These are phyloP conservation scores for Amblyornis subalaris DNA, from an alignment of 2,113 vertebrate species.

Conservation along the genomic window DNA sequence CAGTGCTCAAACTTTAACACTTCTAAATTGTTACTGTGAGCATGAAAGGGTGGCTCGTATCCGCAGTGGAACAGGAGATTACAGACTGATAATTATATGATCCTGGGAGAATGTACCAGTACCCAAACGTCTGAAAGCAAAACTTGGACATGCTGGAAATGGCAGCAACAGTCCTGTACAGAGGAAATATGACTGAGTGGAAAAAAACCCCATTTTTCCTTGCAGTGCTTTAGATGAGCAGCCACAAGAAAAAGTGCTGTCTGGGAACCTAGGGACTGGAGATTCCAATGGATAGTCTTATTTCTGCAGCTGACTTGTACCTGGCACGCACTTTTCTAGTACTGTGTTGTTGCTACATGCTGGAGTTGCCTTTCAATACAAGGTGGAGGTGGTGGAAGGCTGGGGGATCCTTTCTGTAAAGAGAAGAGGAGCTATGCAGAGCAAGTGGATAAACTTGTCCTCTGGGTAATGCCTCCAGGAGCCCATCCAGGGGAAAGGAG, in stretches of 20 bases:
- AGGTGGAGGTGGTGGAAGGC: not conserved
- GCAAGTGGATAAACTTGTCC: accelerated
- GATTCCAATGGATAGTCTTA: not conserved
- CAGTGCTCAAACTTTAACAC: constrained; percentile 17
- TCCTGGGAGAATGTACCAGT: not conserved
- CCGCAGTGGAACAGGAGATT: not conserved
- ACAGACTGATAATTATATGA: constrained; percentile 6
- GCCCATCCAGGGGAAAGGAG: not conserved
- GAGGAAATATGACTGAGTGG: not conserved
- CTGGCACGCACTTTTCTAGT: not conserved
- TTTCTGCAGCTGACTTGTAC: not conserved
- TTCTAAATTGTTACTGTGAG: constrained; percentile 16
- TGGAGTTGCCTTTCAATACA: not conserved
- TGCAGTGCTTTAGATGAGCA: not conserved
- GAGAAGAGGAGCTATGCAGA: not conserved
- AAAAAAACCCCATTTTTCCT: not conserved
- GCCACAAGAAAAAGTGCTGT: not conserved
- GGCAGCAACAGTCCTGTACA: not conserved
- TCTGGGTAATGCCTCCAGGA: not conserved
- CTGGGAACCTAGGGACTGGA: not conserved
- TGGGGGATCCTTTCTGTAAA: not conserved
- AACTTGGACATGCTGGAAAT: not conserved
- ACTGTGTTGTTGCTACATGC: accelerated
- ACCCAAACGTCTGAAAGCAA: not conserved
- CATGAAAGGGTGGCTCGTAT: constrained; percentile 6